phyloP scores from a whole-genome alignment of 2,113 vertebrate genomes.

The Paralichthys olivaceus region DNA sequence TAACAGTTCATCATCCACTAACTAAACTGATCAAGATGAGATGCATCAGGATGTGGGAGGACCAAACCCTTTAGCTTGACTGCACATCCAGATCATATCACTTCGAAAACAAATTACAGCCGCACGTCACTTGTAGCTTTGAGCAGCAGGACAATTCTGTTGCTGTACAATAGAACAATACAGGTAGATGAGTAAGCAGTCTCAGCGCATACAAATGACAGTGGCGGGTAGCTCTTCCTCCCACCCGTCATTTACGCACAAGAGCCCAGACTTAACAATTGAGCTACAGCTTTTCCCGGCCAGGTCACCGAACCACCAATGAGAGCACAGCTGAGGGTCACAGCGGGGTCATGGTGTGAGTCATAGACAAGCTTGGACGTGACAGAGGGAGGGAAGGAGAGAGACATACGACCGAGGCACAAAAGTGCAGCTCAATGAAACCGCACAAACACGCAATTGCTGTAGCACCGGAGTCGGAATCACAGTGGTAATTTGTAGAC shows the following conservation, averaged over 20 bases:
- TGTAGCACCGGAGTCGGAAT: slow-evolving; percentile 49
- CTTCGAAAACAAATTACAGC: slow-evolving; percentile 5
- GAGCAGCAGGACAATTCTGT: slow-evolving; percentile 23
- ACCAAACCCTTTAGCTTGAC: neutral
- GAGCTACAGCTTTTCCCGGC: slow-evolving; percentile 33
- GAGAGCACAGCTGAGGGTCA: slow-evolving; percentile 55
- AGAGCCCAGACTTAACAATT: slow-evolving; percentile 43
- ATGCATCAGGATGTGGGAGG: neutral
- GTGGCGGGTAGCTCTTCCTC: slow-evolving; percentile 25
- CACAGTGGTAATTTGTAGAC: slow-evolving; percentile 70
- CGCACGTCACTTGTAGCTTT: neutral
- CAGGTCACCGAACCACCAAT: slow-evolving; percentile 40
- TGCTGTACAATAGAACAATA: slow-evolving; percentile 58
- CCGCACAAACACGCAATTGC: slow-evolving; percentile 23
- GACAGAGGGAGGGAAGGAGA: slow-evolving; percentile 1
- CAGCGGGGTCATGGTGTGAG: slow-evolving; percentile 65
- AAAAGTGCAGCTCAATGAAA: slow-evolving; percentile 52
- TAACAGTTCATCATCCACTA: neutral
- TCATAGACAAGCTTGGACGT: slow-evolving; percentile 32
- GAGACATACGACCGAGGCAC: slow-evolving; percentile 10
- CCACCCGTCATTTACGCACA: slow-evolving; percentile 24
- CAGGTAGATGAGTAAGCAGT: slow-evolving; percentile 46
- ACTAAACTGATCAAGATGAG: neutral
- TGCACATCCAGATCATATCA: neutral
- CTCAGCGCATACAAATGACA: slow-evolving; percentile 32